Evolutionary conservation across 2,113 vertebrate genomes (phyloP).

Genomic region (Myotis lucifugus): DNA sequence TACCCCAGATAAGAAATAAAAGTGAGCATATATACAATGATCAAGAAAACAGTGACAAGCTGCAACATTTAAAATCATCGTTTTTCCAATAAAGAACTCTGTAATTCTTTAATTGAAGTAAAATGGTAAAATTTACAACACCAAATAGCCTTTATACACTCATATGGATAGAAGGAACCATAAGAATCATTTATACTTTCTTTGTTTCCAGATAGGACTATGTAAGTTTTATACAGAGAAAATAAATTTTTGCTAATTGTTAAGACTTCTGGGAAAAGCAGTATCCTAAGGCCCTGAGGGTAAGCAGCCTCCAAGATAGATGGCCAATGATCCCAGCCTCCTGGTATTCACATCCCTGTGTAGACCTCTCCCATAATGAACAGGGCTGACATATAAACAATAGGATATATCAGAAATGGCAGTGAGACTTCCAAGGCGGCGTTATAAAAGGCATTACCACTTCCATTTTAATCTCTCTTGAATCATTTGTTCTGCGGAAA

Average conservation of each 20-base stretch:
- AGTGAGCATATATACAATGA: background rate
- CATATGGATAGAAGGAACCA: background rate
- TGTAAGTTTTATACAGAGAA: background rate
- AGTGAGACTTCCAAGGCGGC: background rate
- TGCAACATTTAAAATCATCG: background rate
- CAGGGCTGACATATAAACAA: background rate
- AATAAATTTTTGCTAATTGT: background rate
- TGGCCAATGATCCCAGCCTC: background rate
- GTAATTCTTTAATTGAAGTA: background rate
- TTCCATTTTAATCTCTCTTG: background rate
- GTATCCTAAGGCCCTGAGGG: background rate
- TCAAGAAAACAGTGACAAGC: background rate
- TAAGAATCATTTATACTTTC: background rate
- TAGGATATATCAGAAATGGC: background rate
- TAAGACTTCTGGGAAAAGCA: slow-evolving; percentile 8
- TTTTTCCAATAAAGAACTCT: slow-evolving; percentile 26
- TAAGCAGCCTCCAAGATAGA: background rate
- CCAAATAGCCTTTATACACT: background rate
- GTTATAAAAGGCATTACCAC: background rate
- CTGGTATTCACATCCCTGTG: background rate
- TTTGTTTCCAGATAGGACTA: slow-evolving; percentile 9
- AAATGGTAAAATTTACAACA: background rate
- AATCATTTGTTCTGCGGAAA: background rate
- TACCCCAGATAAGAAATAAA: slow-evolving; percentile 41
- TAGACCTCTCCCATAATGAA: background rate